A percentile compares a stretch with the other conserved stretches of the same genome.
Conservation (phyloP, 2,113 vertebrate genomes). For the Genyomyrus donnyi region DNA sequence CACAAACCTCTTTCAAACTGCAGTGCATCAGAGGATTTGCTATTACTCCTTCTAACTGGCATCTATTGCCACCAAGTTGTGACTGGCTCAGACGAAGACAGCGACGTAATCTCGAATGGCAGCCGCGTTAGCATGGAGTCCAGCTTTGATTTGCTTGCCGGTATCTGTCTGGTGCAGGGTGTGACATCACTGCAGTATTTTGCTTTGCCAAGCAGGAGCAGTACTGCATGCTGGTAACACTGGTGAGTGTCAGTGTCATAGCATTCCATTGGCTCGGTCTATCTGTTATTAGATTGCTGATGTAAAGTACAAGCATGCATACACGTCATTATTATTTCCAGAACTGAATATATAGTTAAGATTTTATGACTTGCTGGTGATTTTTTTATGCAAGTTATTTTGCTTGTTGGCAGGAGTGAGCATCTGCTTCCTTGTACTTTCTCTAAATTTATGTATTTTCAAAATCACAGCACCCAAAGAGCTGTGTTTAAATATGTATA, state of each 20-base stretch:
- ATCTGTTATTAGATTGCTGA: not conserved
- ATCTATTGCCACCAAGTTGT: not conserved
- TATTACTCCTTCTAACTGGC: not conserved
- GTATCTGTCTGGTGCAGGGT: not conserved
- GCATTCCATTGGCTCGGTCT: not conserved
- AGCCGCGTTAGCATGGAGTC: not conserved
- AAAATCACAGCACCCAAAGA: not conserved
- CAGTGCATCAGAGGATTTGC: not conserved
- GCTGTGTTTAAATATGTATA: not conserved
- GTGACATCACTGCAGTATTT: not conserved
- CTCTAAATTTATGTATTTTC: not conserved
- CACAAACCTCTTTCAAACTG: not conserved
- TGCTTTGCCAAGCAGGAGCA: not conserved
- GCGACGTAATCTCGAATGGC: not conserved
- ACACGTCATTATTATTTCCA: not conserved
- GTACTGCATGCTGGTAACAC: not conserved
- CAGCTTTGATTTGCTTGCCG: not conserved
- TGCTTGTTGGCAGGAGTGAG: not conserved
- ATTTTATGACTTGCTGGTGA: not conserved
- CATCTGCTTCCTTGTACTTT: not conserved
- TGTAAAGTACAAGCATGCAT: not conserved
- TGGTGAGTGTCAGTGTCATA: not conserved
- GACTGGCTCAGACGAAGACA: not conserved
- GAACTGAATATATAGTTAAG: not conserved
- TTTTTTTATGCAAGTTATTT: not conserved